These are phyloP conservation scores for Lamprotornis superbus DNA, from an alignment of 2,113 vertebrate genomes.

Conservation along the genomic window DNA sequence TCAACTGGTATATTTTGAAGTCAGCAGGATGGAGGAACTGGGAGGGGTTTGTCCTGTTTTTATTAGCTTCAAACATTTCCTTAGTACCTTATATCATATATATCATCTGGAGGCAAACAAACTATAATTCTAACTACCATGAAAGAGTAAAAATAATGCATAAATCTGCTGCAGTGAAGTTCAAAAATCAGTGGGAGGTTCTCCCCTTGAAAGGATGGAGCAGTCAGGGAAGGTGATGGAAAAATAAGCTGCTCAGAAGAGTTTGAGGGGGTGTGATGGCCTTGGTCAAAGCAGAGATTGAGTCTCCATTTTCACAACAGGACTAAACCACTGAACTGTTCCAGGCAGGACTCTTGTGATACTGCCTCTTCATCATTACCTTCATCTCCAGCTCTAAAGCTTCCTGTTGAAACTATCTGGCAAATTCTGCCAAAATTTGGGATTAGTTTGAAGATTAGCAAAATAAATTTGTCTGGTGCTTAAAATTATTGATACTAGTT, in stretches of 20 bases:
- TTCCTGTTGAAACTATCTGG: neutral
- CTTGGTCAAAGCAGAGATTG: neutral
- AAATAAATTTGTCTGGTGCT: neutral
- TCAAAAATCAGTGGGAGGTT: neutral
- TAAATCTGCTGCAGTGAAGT: neutral
- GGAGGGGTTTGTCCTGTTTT: neutral
- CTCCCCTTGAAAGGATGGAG: neutral
- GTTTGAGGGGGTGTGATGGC: fast-evolving
- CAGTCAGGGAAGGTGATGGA: neutral
- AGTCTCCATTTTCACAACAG: neutral
- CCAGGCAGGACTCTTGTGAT: neutral
- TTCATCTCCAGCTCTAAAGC: neutral
- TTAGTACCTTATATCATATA: neutral
- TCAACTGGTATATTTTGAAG: neutral
- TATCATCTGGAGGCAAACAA: neutral
- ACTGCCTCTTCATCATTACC: neutral
- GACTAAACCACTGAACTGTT: neutral
- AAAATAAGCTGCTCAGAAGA: neutral
- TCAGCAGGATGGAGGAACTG: neutral
- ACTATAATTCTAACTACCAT: neutral
- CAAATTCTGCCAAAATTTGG: neutral
- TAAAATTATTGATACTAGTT: neutral
- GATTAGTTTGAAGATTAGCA: neutral
- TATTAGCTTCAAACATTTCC: neutral
- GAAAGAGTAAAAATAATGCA: neutral